Conservation (phyloP, 2,797 vertebrate species). For the Myripristis jacobus region DNA sequence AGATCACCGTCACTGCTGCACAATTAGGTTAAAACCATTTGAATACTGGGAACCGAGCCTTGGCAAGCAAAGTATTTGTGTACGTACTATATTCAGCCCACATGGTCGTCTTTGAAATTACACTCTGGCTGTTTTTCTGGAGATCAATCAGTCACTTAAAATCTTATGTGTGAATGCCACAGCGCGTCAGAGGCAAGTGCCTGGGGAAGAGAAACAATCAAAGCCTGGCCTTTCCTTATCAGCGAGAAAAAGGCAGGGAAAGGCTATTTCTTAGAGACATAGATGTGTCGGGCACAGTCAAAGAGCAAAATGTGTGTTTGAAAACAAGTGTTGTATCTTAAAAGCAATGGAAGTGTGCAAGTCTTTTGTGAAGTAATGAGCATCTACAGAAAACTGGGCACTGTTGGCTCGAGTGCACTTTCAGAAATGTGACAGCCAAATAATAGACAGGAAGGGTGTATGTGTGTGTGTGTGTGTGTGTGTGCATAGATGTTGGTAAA, state of each 20-base stretch:
- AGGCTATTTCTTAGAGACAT: slow-evolving; percentile 11
- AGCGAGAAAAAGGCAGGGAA: slow-evolving; percentile 1
- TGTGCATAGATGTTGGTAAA: background rate
- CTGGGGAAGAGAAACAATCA: slow-evolving; percentile 14
- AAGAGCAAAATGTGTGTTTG: background rate
- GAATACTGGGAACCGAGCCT: background rate
- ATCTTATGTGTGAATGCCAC: slow-evolving; percentile 37
- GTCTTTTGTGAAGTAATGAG: slow-evolving; percentile 8
- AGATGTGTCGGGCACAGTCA: slow-evolving; percentile 6
- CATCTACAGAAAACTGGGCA: background rate
- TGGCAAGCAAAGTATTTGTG: slow-evolving; percentile 21
- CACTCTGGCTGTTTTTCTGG: slow-evolving; percentile 21
- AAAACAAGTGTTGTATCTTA: background rate
- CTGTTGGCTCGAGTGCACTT: background rate
- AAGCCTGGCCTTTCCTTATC: slow-evolving; percentile 30
- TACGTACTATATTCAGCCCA: slow-evolving; percentile 16
- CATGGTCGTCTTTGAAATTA: slow-evolving; percentile 31
- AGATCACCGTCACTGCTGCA: background rate
- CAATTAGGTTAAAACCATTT: no score
- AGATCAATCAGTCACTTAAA: slow-evolving; percentile 34
- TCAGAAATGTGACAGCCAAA: background rate
- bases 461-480: background rate
- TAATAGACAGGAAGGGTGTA: background rate
- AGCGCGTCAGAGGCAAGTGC: slow-evolving; percentile 6
- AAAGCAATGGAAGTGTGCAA: background rate